Evolutionary conservation across 1,140 invertebrate genomes (phyloP).

Genomic region (Dinoponera quadriceps): DNA sequence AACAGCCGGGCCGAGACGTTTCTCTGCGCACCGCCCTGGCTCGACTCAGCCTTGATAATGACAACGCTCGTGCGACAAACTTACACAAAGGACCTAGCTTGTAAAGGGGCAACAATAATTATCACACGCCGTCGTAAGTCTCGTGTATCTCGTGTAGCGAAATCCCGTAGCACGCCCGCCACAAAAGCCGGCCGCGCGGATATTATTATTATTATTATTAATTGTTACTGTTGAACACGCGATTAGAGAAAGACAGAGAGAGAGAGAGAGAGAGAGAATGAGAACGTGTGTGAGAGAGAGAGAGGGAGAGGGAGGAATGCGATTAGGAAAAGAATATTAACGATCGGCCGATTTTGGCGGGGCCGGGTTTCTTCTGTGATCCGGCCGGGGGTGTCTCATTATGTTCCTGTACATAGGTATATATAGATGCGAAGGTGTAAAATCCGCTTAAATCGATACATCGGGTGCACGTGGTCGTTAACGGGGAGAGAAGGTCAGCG

Average conservation of each 20-base stretch:
- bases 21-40: slow-evolving; percentile 22
- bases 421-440: slow-evolving; percentile 66
- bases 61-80: slow-evolving; percentile 51
- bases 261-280: too few relatives aligned
- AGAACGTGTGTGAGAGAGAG: neutral
- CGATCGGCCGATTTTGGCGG: slow-evolving; percentile 8
- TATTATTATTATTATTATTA: slow-evolving; percentile 45
- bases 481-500: neutral
- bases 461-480: slow-evolving; percentile 32
- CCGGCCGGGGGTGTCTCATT: slow-evolving; percentile 49
- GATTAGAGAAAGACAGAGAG: slow-evolving; percentile 45
- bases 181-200: slow-evolving; percentile 58
- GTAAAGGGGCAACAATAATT: slow-evolving; percentile 69
- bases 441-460: slow-evolving; percentile 63
- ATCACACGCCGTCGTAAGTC: slow-evolving; percentile 69
- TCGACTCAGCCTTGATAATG: slow-evolving; percentile 53
- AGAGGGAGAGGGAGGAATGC: neutral
- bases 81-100: slow-evolving; percentile 57
- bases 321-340: slow-evolving; percentile 37
- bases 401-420: slow-evolving; percentile 72
- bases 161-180: slow-evolving; percentile 55
- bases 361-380: slow-evolving; percentile 52
- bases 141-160: slow-evolving; percentile 67
- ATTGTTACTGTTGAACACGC: slow-evolving; percentile 63
- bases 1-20: neutral